phyloP scores from a whole-genome alignment of 2,888 invertebrate genomes.

The Dione juno region DNA sequence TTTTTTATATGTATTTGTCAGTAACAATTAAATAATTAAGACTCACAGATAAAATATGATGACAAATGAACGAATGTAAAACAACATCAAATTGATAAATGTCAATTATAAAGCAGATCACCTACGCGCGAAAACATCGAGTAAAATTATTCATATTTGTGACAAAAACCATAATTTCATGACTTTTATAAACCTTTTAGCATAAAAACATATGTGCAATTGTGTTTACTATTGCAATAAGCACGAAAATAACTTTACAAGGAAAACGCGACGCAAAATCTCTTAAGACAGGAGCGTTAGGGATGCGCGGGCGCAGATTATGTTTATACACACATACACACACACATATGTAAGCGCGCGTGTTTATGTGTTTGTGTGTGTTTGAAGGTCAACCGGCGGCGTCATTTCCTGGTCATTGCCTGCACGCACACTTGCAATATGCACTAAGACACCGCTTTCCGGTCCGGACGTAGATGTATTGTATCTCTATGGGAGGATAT shows the following conservation, averaged over 20 bases:
- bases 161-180: conserved; percentile 2
- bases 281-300: conserved; percentile 50
- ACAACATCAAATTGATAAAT: neutral
- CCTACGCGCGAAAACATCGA: neutral
- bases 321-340: neutral
- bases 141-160: neutral
- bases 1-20: neutral
- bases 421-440: conserved; percentile 55
- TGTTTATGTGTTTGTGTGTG: conserved; percentile 53
- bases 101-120: neutral
- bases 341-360: conserved; percentile 14
- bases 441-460: conserved; percentile 68
- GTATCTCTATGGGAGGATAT: conserved; percentile 60
- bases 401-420: conserved; percentile 83
- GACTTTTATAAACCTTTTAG: neutral
- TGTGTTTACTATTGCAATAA: conserved; percentile 4
- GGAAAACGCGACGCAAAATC: conserved; percentile 50
- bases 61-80: neutral
- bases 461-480: conserved; percentile 64
- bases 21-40: neutral
- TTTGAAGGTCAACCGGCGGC: conserved; percentile 80
- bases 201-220: neutral
- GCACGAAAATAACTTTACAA: conserved; percentile 35
- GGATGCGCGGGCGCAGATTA: conserved; percentile 53
- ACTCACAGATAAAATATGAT: neutral